Evolutionary conservation across 2,888 invertebrate genomes (phyloP), one percentile per base, ranked within the genome.

Genomic region (Andrena haemorrhoa): DNA sequence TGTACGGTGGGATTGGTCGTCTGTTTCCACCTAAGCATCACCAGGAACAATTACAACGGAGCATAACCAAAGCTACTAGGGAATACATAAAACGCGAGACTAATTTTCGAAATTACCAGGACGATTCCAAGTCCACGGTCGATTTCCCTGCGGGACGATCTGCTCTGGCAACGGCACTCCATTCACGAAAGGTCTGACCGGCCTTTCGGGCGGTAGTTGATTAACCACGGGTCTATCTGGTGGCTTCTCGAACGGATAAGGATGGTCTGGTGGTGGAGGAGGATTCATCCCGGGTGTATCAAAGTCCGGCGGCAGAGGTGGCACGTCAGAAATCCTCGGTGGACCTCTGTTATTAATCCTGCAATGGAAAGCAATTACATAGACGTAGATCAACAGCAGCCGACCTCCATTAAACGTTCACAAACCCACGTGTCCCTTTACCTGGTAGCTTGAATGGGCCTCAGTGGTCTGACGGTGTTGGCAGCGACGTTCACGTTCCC

Each of bases 331-430:
- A 86, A 98, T 97, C 85, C 97, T 95, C 0, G 98, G 98, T 0
- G 98, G 98, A 0, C 98, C 98, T 79, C 98, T 94, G 92, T 98
- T 98, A 91, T 98, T 98, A 20, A 98, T 98, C 82, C 98, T 94
- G 64, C 26, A 83, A 88, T 65, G 47, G 10, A 23, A 10, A 33
- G 12, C 41, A 12, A 7, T 5, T 2, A 3, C n/a, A n/a, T 5
- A 2, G 6, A 63, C 35, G 7, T 4, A 1, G 7, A 53, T 53
- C 53, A 41, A 16, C 16, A 16, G 8, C 53, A 20, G 20, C 53
- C 53, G 2, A 23, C 20, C 53, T 2, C 8, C 7, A 20, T 31
- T n/a, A 20, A 23, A 12, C 10, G 16, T 16, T 26, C 3, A 10
- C 10, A 0, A 35, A 65, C n/a, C 49, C n/a, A 2, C 1, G 12